A percentile compares a stretch with the other conserved stretches of the same genome.
phyloP scores from a whole-genome alignment of 2,888 invertebrate genomes.

The Melitaea athalia region DNA sequence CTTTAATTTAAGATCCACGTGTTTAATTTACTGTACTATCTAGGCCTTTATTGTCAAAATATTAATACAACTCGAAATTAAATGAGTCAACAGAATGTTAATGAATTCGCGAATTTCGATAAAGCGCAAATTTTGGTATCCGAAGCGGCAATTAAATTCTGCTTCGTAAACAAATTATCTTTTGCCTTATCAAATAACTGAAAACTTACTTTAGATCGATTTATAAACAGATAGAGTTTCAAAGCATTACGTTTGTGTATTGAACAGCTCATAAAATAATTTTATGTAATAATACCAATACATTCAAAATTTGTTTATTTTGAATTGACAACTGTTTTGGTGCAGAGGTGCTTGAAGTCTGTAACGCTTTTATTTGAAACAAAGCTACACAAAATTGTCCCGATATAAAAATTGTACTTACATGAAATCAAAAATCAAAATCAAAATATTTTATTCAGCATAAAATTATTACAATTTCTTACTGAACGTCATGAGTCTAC shows the following conservation, averaged over 20 bases:
- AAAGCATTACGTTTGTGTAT: background rate
- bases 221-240: background rate
- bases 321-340: too few species aligned
- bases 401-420: too few species aligned
- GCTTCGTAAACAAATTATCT: constrained; percentile 31
- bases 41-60: constrained; percentile 9
- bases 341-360: too few species aligned
- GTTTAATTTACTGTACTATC: background rate
- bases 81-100: constrained; percentile 22
- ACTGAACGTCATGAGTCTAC: too few species aligned
- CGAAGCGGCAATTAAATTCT: constrained; percentile 31
- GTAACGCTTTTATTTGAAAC: too few species aligned
- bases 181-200: constrained; percentile 34
- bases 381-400: too few species aligned
- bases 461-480: too few species aligned
- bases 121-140: constrained; percentile 25
- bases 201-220: constrained; percentile 20
- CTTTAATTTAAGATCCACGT: background rate
- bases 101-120: constrained; percentile 26
- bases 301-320: too few species aligned
- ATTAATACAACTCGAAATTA: constrained; percentile 28
- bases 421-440: too few species aligned
- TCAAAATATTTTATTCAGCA: too few species aligned
- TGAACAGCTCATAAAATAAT: background rate
- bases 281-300: too few species aligned